Base-by-base conservation (phyloP, 2,797 vertebrate genomes). In the Peromyscus attwateri region DNA sequence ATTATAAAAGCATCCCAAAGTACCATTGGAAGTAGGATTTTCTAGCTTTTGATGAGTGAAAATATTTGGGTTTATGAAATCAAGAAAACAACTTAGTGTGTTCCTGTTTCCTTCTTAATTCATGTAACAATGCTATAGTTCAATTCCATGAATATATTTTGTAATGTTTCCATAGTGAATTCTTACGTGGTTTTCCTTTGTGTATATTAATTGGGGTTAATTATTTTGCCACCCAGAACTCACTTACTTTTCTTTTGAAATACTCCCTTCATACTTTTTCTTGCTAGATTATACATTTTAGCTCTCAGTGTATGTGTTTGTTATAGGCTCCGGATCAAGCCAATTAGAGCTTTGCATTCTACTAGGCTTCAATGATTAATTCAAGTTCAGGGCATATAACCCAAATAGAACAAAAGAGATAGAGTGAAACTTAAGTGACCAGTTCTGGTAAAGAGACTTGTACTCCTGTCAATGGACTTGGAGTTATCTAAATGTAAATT, bases 161-260 rank as follows among this genome's bases (percentile, higher is more conserved):
- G 0, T 3, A 92, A 9, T 82, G 10, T 91, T 93, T 85, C 31
- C 16, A 93, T 94, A 31, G 96, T 73, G 37, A 88, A 84, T 95
- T 83, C 6, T 60, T 91, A 73, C 37, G 3, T 92, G n/a, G 52
- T 68, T 97, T 90, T 87, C 12, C 52, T 95, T 79, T 94, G 29
- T 85, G 9, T 66, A 37, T 92, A 77, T 90, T 89, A 90, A 91
- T 82, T 89, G 27, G 21, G 3, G 34, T 87, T 93, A 29, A 83
- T 89, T 89, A 57, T 87, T 96, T 96, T 95, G 9, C 11, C 23
- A 52, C 60, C 4, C 23, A 80, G 49, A 93, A 87, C 81, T 27
- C 9, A 84, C 60, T 88, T 34, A 91, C 16, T 6, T 92, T 89
- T 92, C 12, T 89, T 92, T 88, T 87, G 34, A 92, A 95, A 90